phyloP scores from a whole-genome alignment of 2,888 invertebrate genomes.

The Plagodis dolabraria region DNA sequence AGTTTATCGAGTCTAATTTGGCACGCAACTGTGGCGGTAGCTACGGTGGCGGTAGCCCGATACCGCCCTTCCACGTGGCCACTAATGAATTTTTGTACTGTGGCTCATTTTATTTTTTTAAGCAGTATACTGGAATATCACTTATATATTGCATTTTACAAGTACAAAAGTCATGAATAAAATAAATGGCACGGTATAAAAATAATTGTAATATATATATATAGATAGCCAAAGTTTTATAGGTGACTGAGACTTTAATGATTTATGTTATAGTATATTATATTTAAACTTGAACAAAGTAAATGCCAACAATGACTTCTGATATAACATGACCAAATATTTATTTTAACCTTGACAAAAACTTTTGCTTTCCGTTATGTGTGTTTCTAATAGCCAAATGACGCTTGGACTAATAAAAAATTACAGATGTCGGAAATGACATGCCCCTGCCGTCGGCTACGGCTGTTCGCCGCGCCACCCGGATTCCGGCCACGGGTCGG shows the following conservation, averaged over 20 bases:
- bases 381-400: conserved; percentile 42
- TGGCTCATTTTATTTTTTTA: conserved; percentile 21
- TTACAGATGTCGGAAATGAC: conserved; percentile 56
- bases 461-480: conserved; percentile 44
- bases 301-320: no score
- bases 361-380: conserved; percentile 16
- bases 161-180: no score
- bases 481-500: conserved; percentile 58
- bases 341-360: no score
- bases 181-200: no score
- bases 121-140: conserved; percentile 8
- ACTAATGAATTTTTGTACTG: conserved; percentile 21
- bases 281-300: no score
- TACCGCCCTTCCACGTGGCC: conserved; percentile 49
- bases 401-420: conserved; percentile 51
- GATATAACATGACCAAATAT: no score
- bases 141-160: conserved; percentile 1
- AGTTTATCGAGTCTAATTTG: conserved; percentile 82
- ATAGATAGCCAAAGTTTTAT: no score
- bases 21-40: conserved; percentile 68
- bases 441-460: conserved; percentile 44
- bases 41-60: conserved; percentile 51
- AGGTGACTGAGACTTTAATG: no score
- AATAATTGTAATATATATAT: no score
- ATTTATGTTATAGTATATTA: no score